Evolutionary conservation across 2,888 invertebrate genomes (phyloP), one percentile per base, ranked within the genome.

Genomic region (Gonocerus acuteangulatus): DNA sequence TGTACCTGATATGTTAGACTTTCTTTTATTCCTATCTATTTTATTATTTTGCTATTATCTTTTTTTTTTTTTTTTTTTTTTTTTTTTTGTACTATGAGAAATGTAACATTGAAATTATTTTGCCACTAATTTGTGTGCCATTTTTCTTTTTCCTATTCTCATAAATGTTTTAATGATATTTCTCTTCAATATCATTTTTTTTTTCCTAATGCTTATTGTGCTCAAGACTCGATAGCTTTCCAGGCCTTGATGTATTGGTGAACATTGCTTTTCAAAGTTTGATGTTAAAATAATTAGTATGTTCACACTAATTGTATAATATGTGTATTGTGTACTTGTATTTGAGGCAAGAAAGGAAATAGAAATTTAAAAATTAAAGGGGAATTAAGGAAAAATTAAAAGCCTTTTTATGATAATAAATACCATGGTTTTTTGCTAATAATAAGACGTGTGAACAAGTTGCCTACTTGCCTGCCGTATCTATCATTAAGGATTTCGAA

Each of bases 401-500:
- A n/a, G 7, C 39, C n/a, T 39, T 39, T 39, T 39, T n/a, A 39
- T 39, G 39, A 39, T 39, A 39, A 39, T 39, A 39, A 39, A 4
- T 27, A 39, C 4, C 3, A 39, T n/a, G 13, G n/a, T 9, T 39
- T 39, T 4, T n/a, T 39, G 4, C 4, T 11, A 39, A 39, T 39
- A 39, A 39, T 39, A n/a, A n/a, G 13, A 15, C n/a, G 39, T 39
- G 39, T n/a, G 39, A n/a, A 15, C 39, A 39, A 9, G 15, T 39
- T 39, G 39, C 39, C 39, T 39, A 39, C 47, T 47, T 47, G 54
- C 54, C 54, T 54, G 42, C 21, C 22, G 42, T 39, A 39, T 15
- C n/a, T 39, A 39, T n/a, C 4, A 19, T 54, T 54, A 54, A 54
- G 54, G 54, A 54, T 54, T 42, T 54, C 21, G 54, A 54, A 54